phyloP scores from a whole-genome alignment of 1,140 invertebrate species.

The Trachymyrmex cornetzi region DNA sequence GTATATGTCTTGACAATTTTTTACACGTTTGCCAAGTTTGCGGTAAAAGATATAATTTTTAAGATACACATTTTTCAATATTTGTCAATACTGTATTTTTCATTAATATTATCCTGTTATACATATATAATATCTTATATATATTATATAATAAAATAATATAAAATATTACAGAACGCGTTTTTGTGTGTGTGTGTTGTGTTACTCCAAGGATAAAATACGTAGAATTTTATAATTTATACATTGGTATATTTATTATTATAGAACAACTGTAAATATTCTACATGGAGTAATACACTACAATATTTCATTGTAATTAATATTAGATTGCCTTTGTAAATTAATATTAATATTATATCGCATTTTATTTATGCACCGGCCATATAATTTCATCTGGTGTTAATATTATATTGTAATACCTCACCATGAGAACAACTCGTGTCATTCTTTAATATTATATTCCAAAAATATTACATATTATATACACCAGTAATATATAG shows the following conservation, averaged over 20 bases:
- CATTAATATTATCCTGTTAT: neutral
- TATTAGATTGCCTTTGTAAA: constrained; percentile 30
- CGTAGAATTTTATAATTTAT: constrained; percentile 23
- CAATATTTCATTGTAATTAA: constrained; percentile 21
- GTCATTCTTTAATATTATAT: constrained; percentile 4
- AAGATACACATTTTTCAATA: neutral
- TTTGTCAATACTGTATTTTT: neutral
- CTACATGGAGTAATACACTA: neutral
- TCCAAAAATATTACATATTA: neutral
- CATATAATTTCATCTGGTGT: constrained; percentile 26
- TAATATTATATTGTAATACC: constrained; percentile 15
- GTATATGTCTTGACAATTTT: neutral
- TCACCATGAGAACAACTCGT: neutral
- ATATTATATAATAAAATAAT: too few relatives aligned
- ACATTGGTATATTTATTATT: neutral
- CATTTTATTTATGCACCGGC: neutral
- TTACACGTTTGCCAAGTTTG: neutral
- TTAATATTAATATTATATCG: constrained; percentile 36
- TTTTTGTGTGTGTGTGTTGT: too few relatives aligned
- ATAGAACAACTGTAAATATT: constrained; percentile 19
- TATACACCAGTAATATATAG: neutral
- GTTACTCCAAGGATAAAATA: neutral
- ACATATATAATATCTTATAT: too few relatives aligned
- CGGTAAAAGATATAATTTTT: neutral
- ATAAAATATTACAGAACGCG: neutral